These are phyloP conservation scores for Nasonia oneida DNA, from an alignment of 2,888 invertebrate species.

Conservation along the genomic window DNA sequence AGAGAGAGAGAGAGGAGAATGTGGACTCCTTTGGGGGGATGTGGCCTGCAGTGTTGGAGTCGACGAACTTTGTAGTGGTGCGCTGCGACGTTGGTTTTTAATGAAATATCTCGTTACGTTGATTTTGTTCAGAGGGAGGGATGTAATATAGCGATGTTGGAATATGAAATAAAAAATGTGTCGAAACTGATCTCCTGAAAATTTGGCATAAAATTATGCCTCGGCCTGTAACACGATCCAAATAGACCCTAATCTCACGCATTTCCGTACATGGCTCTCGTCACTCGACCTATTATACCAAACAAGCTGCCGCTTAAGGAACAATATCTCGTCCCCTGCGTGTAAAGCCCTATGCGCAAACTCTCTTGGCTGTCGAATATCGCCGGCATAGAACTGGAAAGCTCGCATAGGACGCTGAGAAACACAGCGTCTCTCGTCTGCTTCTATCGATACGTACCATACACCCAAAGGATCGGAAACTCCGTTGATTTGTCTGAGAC, in stretches of 20 bases:
- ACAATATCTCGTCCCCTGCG: neutral
- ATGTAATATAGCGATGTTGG: no score
- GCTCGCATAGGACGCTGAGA: neutral
- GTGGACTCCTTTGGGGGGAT: neutral
- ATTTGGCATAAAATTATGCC: no score
- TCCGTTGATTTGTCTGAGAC: neutral
- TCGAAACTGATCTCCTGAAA: no score
- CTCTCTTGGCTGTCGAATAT: neutral
- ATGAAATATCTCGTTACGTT: neutral
- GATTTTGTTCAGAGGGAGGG: neutral
- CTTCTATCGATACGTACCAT: neutral
- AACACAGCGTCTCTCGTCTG: neutral
- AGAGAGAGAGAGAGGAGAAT: neutral
- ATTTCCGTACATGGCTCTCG: neutral
- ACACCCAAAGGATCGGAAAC: slow-evolving; percentile 13
- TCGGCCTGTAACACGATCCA: neutral
- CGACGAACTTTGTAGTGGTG: slow-evolving; percentile 12
- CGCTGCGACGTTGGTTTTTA: neutral
- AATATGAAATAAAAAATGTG: no score
- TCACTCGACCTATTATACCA: neutral
- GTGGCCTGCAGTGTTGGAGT: neutral
- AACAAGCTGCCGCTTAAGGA: slow-evolving; percentile 24
- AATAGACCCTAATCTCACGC: neutral
- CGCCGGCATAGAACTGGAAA: neutral
- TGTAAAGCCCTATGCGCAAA: neutral